Percentiles rank a stretch among this genome's conserved stretches.
Evolutionary conservation across 2,888 invertebrate genomes (phyloP).

Genomic region (Meteorus cinctellus): DNA sequence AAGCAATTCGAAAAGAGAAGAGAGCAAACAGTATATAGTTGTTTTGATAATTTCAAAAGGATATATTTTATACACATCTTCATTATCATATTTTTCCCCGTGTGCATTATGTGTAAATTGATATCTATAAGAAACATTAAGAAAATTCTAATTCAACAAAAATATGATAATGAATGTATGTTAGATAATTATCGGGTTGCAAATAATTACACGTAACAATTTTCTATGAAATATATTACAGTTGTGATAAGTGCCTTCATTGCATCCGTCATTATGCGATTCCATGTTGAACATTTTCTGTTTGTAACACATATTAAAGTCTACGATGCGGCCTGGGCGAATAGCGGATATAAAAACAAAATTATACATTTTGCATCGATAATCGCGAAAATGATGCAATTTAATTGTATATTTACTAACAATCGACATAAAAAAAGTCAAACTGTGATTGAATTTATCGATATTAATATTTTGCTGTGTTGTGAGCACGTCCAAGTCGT

Average conservation of each 20-base stretch:
- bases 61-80: slow-evolving; percentile 32
- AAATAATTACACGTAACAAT: slow-evolving; percentile 18
- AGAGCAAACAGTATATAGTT: not conserved
- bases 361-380: too few relatives aligned
- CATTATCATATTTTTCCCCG: not conserved
- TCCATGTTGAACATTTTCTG: not conserved
- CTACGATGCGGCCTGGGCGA: not conserved
- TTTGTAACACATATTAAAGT: not conserved
- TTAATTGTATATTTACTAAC: not conserved
- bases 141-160: not conserved
- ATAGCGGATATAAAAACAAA: not conserved
- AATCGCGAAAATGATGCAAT: not conserved
- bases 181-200: not conserved
- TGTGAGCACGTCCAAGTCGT: slow-evolving; percentile 21
- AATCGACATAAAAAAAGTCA: not conserved
- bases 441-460: slow-evolving; percentile 22
- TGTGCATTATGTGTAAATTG: not conserved
- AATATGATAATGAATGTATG: slow-evolving; percentile 13
- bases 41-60: slow-evolving; percentile 6
- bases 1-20: not conserved
- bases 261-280: slow-evolving; percentile 34
- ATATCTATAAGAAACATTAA: not conserved
- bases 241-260: slow-evolving; percentile 49
- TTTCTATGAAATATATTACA: slow-evolving; percentile 19
- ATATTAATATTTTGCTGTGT: slow-evolving; percentile 28